Conservation (phyloP, 2,797 vertebrate genomes). For the Carapus acus region DNA sequence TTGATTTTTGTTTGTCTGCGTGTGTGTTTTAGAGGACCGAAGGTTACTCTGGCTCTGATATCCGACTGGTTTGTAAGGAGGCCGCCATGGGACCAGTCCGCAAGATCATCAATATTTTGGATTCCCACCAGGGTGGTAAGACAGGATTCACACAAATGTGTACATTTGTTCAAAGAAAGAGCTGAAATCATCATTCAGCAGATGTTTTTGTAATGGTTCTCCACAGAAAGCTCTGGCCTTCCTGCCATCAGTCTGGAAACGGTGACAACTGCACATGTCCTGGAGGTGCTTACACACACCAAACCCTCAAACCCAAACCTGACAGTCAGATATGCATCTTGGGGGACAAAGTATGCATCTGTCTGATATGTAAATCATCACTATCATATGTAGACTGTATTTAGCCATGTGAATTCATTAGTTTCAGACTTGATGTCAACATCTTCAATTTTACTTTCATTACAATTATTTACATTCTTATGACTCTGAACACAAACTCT, state of each 20-base stretch:
- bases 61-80: conserved; percentile 90
- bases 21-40: conserved; percentile 63
- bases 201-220: conserved; percentile 5
- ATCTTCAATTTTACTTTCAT: too few species aligned
- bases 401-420: too few species aligned
- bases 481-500: too few species aligned
- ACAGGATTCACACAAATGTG: neutral
- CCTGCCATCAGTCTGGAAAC: conserved; percentile 76
- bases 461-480: too few species aligned
- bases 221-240: conserved; percentile 65
- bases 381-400: too few species aligned
- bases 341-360: conserved; percentile 78
- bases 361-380: conserved; percentile 51
- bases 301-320: conserved; percentile 86
- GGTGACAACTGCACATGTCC: conserved; percentile 82
- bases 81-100: conserved; percentile 92
- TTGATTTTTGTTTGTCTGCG: neutral
- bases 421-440: too few species aligned
- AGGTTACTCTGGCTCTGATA: conserved; percentile 92
- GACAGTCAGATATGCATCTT: conserved; percentile 78
- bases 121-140: conserved; percentile 82
- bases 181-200: rapidly evolving
- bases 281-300: conserved; percentile 84
- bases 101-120: conserved; percentile 86
- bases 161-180: neutral